A percentile compares a stretch with the other conserved stretches of the same genome.
Evolutionary conservation across 2,888 invertebrate genomes (phyloP).

Genomic region (Hedya salicella): DNA sequence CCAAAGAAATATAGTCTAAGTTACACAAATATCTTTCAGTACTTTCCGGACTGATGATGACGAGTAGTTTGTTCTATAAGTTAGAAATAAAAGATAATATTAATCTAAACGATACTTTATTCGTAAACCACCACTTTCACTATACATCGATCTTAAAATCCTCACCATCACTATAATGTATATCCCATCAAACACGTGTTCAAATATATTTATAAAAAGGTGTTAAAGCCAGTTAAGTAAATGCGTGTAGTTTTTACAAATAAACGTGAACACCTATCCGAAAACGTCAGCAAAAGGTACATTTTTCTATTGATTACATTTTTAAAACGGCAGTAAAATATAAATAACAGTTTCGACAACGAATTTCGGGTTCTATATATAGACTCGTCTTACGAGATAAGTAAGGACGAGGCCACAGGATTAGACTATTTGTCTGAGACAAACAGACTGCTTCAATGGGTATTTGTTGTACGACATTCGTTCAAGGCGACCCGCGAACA

Average conservation of each 20-base stretch:
- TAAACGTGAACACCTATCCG: constrained; percentile 52
- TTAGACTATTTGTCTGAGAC: not conserved
- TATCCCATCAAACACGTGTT: constrained; percentile 51
- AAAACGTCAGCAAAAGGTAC: constrained; percentile 63
- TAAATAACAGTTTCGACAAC: constrained; percentile 37
- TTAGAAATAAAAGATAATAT: constrained; percentile 51
- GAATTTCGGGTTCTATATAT: not conserved
- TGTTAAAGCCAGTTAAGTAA: constrained; percentile 71
- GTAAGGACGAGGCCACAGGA: not conserved
- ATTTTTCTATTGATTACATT: constrained; percentile 49
- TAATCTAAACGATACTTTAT: constrained; percentile 70
- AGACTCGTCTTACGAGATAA: not conserved
- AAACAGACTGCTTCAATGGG: not conserved
- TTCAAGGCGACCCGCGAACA: no score
- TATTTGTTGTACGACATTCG: no score
- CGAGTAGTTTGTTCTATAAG: no score
- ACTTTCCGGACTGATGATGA: no score
- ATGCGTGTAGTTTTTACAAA: constrained; percentile 63
- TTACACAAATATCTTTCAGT: no score
- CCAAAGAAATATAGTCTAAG: no score
- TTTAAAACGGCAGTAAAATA: constrained; percentile 53
- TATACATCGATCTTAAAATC: not conserved
- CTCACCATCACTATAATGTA: not conserved
- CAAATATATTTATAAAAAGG: constrained; percentile 58
- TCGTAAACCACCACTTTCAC: constrained; percentile 67